Evolutionary conservation across 2,888 invertebrate species (phyloP).

Genomic region (Orthonevra nobilis): DNA sequence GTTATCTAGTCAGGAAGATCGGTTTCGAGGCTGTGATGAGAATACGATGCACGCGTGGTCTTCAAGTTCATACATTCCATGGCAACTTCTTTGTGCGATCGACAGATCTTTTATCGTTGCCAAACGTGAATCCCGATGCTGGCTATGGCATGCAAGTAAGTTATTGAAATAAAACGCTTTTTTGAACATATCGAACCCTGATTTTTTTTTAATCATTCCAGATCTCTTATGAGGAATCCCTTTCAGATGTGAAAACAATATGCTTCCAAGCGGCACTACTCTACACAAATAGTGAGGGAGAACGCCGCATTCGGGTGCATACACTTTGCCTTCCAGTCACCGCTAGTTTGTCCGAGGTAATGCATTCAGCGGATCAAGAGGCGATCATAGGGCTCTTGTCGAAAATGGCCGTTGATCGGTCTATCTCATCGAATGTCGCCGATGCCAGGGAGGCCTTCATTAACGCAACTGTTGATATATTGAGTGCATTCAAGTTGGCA

Average conservation of each 20-base stretch:
- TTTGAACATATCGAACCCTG: no score
- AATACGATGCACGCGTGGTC: slow-evolving; percentile 94
- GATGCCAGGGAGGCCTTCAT: slow-evolving; percentile 98
- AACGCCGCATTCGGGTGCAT: slow-evolving; percentile 97
- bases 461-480: slow-evolving; percentile 95
- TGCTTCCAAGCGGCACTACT: slow-evolving; percentile 99
- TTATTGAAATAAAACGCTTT: no score
- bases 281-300: slow-evolving; percentile 97
- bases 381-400: slow-evolving; percentile 94
- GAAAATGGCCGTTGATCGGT: slow-evolving; percentile 99
- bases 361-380: slow-evolving; percentile 95
- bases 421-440: slow-evolving; percentile 89
- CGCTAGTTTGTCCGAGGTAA: slow-evolving; percentile 90
- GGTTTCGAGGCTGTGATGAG: slow-evolving; percentile 99
- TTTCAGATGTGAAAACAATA: slow-evolving; percentile 91
- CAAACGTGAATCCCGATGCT: slow-evolving; percentile 98
- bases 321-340: slow-evolving; percentile 96
- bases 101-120: slow-evolving; percentile 96
- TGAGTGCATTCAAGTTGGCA: slow-evolving; percentile 86
- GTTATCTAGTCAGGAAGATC: slow-evolving; percentile 97
- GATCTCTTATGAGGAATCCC: slow-evolving; percentile 92
- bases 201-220: no score
- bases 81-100: slow-evolving; percentile 99
- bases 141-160: slow-evolving; percentile 97
- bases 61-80: slow-evolving; percentile 98